Percentiles rank a stretch among this genome's conserved stretches.
phyloP scores from a whole-genome alignment of 2,797 vertebrate species.

The Girardinus metallicus region DNA sequence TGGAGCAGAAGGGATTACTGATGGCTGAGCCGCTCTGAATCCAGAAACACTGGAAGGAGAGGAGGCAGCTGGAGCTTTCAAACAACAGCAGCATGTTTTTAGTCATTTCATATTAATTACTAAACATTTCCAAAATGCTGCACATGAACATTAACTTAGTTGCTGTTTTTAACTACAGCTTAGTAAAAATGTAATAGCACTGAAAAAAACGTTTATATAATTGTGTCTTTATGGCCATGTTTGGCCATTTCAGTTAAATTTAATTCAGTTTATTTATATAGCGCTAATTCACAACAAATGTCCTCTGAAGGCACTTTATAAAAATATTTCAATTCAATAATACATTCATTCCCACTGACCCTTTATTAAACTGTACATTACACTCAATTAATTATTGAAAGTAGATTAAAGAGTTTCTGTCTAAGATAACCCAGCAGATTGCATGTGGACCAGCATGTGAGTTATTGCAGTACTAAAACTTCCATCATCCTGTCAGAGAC shows the following conservation, averaged over 20 bases:
- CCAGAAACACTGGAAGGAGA: neutral
- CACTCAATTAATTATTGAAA: no score
- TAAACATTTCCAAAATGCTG: neutral
- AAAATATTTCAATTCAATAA: no score
- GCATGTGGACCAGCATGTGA: neutral
- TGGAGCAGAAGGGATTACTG: constrained; percentile 3
- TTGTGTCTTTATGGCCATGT: neutral
- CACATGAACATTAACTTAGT: neutral
- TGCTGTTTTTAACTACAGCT: neutral
- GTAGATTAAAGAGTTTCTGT: no score
- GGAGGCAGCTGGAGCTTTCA: neutral
- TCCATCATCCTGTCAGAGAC: neutral
- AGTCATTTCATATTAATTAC: no score
- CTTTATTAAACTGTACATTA: no score
- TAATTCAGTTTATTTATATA: no score
- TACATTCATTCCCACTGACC: no score
- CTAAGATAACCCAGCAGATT: no score
- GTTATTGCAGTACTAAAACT: neutral
- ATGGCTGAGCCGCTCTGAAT: neutral
- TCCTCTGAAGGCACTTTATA: no score
- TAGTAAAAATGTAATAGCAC: neutral
- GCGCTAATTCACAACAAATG: no score
- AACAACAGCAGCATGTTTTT: neutral
- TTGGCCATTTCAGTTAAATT: neutral
- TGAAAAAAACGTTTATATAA: neutral